Evolutionary conservation across 2,113 vertebrate species (phyloP).

Genomic region (Entomyzon cyanotis): DNA sequence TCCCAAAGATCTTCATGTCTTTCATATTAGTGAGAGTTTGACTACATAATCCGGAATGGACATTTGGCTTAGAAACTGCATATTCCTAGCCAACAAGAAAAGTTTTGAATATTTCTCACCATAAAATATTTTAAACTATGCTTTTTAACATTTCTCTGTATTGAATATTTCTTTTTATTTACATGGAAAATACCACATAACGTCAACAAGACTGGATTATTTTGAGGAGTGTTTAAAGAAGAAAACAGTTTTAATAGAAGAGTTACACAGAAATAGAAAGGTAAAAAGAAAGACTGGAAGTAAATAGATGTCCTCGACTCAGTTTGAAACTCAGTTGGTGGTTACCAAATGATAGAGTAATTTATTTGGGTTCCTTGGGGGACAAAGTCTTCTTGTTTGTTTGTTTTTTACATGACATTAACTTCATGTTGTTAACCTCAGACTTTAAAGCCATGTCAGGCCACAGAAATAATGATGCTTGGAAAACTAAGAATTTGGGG

Average conservation of each 20-base stretch:
- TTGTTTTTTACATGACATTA: not conserved
- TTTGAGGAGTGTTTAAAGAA: not conserved
- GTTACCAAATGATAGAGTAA: not conserved
- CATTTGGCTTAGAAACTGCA: not conserved
- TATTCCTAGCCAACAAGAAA: not conserved
- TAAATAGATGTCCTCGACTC: not conserved
- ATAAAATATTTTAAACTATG: not conserved
- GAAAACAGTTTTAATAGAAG: not conserved
- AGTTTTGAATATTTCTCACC: conserved; percentile 15
- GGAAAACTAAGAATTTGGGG: not conserved
- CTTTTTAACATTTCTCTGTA: not conserved
- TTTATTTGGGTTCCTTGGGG: not conserved
- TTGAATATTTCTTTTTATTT: not conserved
- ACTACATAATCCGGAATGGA: not conserved
- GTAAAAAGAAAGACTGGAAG: not conserved
- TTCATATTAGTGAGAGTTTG: not conserved
- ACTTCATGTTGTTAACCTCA: not conserved
- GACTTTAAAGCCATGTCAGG: not conserved
- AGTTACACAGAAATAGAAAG: not conserved
- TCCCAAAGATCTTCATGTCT: not conserved
- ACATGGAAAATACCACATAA: not conserved
- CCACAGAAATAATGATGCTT: not conserved
- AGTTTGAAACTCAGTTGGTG: not conserved
- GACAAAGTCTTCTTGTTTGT: not conserved
- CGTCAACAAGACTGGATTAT: not conserved